Evolutionary conservation across 2,113 vertebrate genomes (phyloP), one percentile per base, ranked within the genome.

Genomic region (Mystacornis crossleyi): DNA sequence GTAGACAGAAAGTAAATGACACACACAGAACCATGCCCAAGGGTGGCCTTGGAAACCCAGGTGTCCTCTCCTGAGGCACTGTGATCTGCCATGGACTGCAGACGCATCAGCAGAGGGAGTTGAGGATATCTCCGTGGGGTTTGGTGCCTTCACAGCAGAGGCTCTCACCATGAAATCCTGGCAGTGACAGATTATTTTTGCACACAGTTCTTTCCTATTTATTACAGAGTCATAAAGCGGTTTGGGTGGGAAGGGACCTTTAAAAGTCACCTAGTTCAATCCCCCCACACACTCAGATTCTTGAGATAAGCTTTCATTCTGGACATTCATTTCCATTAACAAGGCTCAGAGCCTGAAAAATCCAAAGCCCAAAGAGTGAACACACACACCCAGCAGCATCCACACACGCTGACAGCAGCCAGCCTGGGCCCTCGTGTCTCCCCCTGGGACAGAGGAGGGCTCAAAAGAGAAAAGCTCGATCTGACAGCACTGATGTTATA

Each of bases 11-110:
- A 79, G 21, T 7, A 13, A 71, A 75, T 0, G 2, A 31, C 48
- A 38, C 1, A 0, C 33, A 36, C 34, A 65, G 61, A 61, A 5
- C 24, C n/a, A 7, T 17, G 14, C 1, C 34, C 7, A 25, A 10
- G 20, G 8, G 26, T n/a, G 17, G 9, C 40, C 29, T 50, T 38
- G 48, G 26, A 29, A 81, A 31, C 18, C 16, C 31, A 10, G 40
- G 9, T 5, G 4, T 48, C 17, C 28, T 31, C 18, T 69, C 33
- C 65, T 1, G 2, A 70, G 45, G 47, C 20, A 1, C 12, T 7
- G 5, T 2, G 45, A 16, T 18, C 25, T 48, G 19, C 28, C 54
- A 70, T 36, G 38, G 36, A 5, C 29, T 13, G 0, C 8, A 2
- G 8, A 12, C 48, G 23, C 62, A 36, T 15, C 50, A 48, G 73